These are phyloP conservation scores for Steinernema scapterisci DNA, from an alignment of 2,888 invertebrate species.

Conservation along the genomic window DNA sequence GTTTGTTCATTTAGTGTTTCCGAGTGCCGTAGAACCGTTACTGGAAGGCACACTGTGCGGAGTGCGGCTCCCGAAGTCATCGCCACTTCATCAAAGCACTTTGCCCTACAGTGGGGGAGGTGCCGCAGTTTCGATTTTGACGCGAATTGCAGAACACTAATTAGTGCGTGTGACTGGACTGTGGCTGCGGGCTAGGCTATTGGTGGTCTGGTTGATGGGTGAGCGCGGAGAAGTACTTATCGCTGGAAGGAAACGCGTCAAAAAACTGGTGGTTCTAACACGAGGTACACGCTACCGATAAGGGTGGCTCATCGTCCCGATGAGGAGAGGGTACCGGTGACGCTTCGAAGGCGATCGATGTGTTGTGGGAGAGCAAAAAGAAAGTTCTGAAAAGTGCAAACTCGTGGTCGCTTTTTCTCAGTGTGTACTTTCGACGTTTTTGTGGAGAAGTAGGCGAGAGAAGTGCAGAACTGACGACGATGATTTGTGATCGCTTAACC, in stretches of 20 bases:
- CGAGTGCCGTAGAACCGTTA: too few relatives aligned
- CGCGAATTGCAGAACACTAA: not conserved
- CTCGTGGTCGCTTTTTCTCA: not conserved
- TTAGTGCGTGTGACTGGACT: constrained; percentile 14
- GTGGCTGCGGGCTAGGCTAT: not conserved
- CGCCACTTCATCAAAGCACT: too few relatives aligned
- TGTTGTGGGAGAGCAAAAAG: not conserved
- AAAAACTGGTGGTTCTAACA: not conserved
- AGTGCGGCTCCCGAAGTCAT: too few relatives aligned
- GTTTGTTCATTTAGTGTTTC: not conserved
- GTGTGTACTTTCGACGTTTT: not conserved
- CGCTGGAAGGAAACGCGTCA: not conserved
- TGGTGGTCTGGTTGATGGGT: not conserved
- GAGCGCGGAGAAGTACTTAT: not conserved
- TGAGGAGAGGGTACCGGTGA: not conserved
- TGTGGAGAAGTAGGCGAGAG: not conserved
- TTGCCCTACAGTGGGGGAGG: too few relatives aligned
- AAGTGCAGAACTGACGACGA: not conserved
- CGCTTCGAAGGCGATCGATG: constrained; percentile 9
- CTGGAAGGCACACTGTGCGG: not conserved
- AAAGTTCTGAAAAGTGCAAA: constrained; percentile 28
- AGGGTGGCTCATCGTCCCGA: not conserved
- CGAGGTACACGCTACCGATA: not conserved
- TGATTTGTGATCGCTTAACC: constrained; percentile 9
- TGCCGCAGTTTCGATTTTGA: not conserved